Base-by-base conservation (phyloP, 2,888 invertebrate genomes). In the Nephrotoma flavescens region DNA sequence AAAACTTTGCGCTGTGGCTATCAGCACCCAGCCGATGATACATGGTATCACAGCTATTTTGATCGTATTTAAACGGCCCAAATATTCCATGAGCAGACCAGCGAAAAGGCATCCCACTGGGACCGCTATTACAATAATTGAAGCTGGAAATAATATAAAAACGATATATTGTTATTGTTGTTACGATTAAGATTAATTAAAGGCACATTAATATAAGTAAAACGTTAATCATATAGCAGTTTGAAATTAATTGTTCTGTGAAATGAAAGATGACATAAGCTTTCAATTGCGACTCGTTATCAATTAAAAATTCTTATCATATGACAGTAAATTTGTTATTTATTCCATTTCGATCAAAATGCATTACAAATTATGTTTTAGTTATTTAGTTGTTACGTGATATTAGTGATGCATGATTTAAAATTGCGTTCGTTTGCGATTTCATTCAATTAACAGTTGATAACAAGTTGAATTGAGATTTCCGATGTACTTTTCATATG, bases 21-120 rank as follows among this genome's bases (percentile, higher is more conserved):
- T 93, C 6, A 93, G 87, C n/a, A 92, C 90, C 93, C 94, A 94
- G 6, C 94, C 94, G 1, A 92, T 88, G 0, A 92, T 89, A 87
- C 92, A 93, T 0, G 94, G 94, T n/a, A 94, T 89, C 0, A 92
- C 91, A 0, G 93, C 93, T 42, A 93, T 88, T 90, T 93, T 93
- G 15, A 94, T 92, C 0, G 93, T 93, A 88, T 92, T 93, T 87
- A 94, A 89, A 88, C 94, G 91, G 42, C 94, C 94, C 9, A 93
- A 90, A 6, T 89, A 89, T 88, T 94, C 94, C 93, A 94, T 94
- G 5, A 93, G 88, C 88, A 93, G 92, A 15, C 94, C 94, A 41
- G 93, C 92, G 19, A 92, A 88, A 15, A 94, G 89, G 0, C 93
- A 93, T 6, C 93, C 94, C 42, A 93, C 87, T 0, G 94, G 94